These are phyloP conservation scores for Heliconius hermathena DNA, from an alignment of 1,140 invertebrate species.

Conservation along the genomic window DNA sequence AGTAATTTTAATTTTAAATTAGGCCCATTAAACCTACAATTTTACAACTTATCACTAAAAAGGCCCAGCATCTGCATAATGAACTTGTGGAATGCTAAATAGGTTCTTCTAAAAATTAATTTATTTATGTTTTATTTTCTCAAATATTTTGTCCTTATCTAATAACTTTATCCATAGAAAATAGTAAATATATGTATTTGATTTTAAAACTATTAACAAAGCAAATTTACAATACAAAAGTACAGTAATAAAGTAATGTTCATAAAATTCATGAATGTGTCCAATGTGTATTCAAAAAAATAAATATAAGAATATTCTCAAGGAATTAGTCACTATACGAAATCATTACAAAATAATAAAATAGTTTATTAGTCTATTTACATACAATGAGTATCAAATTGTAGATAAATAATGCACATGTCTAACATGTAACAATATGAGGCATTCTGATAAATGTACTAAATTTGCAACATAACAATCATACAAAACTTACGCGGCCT, in stretches of 20 bases:
- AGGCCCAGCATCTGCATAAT: too few species aligned
- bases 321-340: neutral
- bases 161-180: neutral
- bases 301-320: neutral
- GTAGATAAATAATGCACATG: neutral
- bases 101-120: too few species aligned
- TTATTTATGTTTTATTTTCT: too few species aligned
- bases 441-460: conserved; percentile 4
- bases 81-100: too few species aligned
- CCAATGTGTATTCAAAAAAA: neutral
- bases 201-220: neutral
- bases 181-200: neutral
- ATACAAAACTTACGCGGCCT: conserved; percentile 44
- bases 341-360: conserved; percentile 7
- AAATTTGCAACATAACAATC: conserved; percentile 16
- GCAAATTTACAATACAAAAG: neutral
- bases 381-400: conserved; percentile 9
- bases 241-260: neutral
- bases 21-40: too few species aligned
- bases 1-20: too few species aligned
- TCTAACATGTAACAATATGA: neutral
- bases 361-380: neutral
- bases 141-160: neutral
- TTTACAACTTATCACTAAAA: too few species aligned
- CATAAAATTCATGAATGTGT: neutral